Base-by-base conservation (phyloP, 2,113 vertebrate genomes). In the Arvicanthis niloticus region DNA sequence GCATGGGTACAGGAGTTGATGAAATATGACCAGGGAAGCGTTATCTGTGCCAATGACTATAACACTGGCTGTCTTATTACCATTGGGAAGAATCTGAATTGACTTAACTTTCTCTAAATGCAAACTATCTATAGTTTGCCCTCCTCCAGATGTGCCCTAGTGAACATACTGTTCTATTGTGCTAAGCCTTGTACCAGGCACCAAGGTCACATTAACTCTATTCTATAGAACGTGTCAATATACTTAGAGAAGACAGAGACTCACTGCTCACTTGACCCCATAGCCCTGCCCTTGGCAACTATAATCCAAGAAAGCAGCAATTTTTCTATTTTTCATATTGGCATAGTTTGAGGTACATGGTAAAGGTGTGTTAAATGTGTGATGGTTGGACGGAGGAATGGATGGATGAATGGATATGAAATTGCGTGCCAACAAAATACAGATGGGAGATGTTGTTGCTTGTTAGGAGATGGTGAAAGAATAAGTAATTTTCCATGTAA, bases 81-180 rank as follows among this genome's bases (percentile, higher is more conserved):
- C 73, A 29, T 53, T 94, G 81, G 51, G 40, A 93, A 91, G 75
- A 91, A 89, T 73, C 53, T 89, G 85, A 92, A 77, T 88, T 90
- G 87, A 40, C 40, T 72, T 92, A 73, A 40, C 2, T 87, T 19
- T 37, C 10, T 92, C n/a, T 80, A 95, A 76, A 84, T 96, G 31
- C 92, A 72, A 73, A 73, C 10, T n/a, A 21, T 37, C 73, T 86
- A 58, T 12, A 76, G 19, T 53, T 29, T 62, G 7, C 13, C 67
- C 62, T 51, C 24, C 0, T 87, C 60, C 3, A 40, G 60, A 40
- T 19, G 6, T 1, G 7, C 48, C 26, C 72, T 37, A 82, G 65
- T 37, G n/a, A 76, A 81, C 24, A 51, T 17, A 65, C 12, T 58
- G 7, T 31, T 95, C 60, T 37, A 42, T 7, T n/a, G 62, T 7